Base-by-base conservation (phyloP, 2,888 invertebrate species). In the Nemotelus nigrinus region DNA sequence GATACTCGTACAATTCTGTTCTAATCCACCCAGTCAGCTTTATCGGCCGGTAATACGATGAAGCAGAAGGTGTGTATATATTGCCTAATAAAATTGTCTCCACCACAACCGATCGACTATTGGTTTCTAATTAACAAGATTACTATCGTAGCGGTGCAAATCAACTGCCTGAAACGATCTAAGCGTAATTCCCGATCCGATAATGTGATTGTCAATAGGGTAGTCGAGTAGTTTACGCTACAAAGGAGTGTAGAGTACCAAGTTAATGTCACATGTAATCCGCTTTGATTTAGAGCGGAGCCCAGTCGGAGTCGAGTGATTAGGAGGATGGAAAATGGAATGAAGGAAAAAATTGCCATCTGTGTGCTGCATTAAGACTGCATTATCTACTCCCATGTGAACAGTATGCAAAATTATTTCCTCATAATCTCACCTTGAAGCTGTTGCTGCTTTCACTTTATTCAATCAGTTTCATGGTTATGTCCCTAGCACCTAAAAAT, bases 141-240 rank as follows among this genome's bases (percentile, higher is more conserved):
- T 70, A 70, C 70, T 55, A 70, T 25, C 50, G 43, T 39, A 50
- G 70, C 70, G 25, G 25, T 25, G 70, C 53, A 70, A 70, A 68
- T 55, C 45, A 55, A 53, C 55, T 70, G 53, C 70, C 47, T 55
- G 47, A 70, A 70, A 10, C 70, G 70, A 55, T 70, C 25, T 39
- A 50, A 67, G 50, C 5, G 48, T 48, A 48, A 67, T 67, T 67
- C 44, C 67, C 67, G 67, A 70, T 70, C 70, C 70, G 53, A 70
- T 70, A 70, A 70, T 70, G 70, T 55, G 70, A 70, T 70, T 70
- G 70, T 70, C 70, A 70, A 70, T 70, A 70, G 10, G n/a, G 70
- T n/a, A 70, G 55, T 70, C 8, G 70, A 43, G 41, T 70, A 53
- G 70, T 70, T 55, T 50, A 55, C 25, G 25, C 44, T 41, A 65